Percentiles rank a stretch among this genome's conserved stretches.
These are phyloP conservation scores for Protomyctophum bolini DNA, from an alignment of 2,113 vertebrate species.

Conservation along the genomic window DNA sequence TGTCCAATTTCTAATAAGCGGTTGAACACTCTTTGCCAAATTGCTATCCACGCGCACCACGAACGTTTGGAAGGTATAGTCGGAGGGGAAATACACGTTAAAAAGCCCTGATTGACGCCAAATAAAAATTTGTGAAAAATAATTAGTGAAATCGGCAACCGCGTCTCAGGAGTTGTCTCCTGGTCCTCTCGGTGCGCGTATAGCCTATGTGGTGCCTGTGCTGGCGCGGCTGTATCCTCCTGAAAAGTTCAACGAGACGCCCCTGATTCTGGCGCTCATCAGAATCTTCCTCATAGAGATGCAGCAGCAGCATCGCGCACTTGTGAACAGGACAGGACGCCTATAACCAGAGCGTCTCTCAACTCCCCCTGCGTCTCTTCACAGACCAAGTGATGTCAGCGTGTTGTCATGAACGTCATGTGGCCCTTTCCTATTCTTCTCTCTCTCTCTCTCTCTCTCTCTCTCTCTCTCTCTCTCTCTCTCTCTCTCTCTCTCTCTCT, in stretches of 20 bases:
- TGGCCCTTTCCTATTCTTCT: conserved; percentile 49
- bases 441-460: not conserved
- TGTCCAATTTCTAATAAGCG: not conserved
- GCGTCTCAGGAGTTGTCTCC: conserved; percentile 14
- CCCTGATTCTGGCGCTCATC: conserved; percentile 32
- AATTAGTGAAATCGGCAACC: conserved; percentile 6
- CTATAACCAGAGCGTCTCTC: conserved; percentile 68
- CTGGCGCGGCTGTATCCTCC: conserved; percentile 3
- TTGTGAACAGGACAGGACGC: conserved; percentile 62
- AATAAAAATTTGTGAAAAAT: not conserved
- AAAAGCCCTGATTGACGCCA: conserved; percentile 24
- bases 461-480: not conserved
- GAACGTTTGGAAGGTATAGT: not conserved
- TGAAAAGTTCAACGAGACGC: conserved; percentile 41
- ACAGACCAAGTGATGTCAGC: conserved; percentile 73
- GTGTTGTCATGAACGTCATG: conserved; percentile 69
- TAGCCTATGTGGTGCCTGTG: not conserved
- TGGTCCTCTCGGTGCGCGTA: not conserved
- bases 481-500: conserved; percentile 7
- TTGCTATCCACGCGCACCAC: conserved; percentile 2
- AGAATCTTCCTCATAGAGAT: conserved; percentile 32
- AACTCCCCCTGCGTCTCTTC: conserved; percentile 60
- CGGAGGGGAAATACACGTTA: conserved; percentile 13
- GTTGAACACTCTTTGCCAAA: not conserved
- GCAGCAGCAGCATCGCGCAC: conserved; percentile 47